Conservation (phyloP, 2,113 vertebrate species). For the Pterocles gutturalis region DNA sequence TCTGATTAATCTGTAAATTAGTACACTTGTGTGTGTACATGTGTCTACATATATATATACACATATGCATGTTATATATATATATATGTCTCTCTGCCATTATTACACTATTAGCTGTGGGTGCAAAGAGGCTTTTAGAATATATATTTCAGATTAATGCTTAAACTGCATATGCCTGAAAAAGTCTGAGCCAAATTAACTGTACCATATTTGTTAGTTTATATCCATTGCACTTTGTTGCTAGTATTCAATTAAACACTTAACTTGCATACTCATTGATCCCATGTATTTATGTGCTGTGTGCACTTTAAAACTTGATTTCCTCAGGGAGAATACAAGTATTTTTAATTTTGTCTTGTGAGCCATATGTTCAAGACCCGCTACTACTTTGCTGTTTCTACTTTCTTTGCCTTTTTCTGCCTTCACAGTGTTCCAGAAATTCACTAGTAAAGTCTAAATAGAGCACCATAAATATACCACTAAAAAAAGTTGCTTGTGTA, state of each 20-base stretch:
- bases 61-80: no score
- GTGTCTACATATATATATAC: not conserved
- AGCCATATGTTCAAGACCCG: slow-evolving; percentile 24
- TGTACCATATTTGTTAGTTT: not conserved
- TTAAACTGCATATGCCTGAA: not conserved
- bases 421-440: not conserved
- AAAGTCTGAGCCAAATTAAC: not conserved
- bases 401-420: slow-evolving; percentile 54
- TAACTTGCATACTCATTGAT: slow-evolving; percentile 6
- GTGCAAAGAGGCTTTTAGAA: not conserved
- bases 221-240: not conserved
- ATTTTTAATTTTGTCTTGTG: slow-evolving; percentile 46
- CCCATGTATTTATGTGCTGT: not conserved
- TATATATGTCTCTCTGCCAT: not conserved
- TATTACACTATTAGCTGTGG: not conserved
- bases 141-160: not conserved
- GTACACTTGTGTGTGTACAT: rapidly evolving
- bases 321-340: slow-evolving; percentile 42
- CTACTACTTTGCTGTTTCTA: not conserved
- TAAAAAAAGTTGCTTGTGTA: not conserved
- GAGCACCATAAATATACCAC: not conserved
- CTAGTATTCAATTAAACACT: not conserved
- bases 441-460: not conserved
- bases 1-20: not conserved
- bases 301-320: not conserved